Evolutionary conservation across 2,113 vertebrate genomes (phyloP).

Genomic region (Triplophysa tibetana): DNA sequence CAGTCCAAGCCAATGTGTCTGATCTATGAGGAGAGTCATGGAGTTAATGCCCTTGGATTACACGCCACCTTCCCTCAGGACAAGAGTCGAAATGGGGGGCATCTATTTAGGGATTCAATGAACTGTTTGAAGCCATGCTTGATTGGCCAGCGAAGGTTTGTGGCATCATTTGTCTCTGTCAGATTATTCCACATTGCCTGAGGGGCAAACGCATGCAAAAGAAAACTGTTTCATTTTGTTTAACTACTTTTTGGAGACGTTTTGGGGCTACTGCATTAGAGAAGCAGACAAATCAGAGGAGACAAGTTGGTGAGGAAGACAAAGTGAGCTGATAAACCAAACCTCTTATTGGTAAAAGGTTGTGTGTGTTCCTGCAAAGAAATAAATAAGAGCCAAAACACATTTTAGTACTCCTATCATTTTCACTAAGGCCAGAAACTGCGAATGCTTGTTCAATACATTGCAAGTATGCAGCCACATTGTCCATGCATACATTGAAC

Average conservation of each 20-base stretch:
- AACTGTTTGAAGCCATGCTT: slow-evolving; percentile 66
- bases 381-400: slow-evolving; percentile 7
- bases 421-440: not conserved
- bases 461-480: too few species aligned
- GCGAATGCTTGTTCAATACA: too few species aligned
- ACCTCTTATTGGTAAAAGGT: slow-evolving; percentile 23
- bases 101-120: slow-evolving; percentile 75
- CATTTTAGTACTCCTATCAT: not conserved
- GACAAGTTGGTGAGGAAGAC: slow-evolving; percentile 36
- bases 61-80: slow-evolving; percentile 54
- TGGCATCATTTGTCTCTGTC: slow-evolving; percentile 68
- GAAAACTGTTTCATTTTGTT: slow-evolving; percentile 31
- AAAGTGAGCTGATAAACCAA: slow-evolving; percentile 27
- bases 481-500: too few species aligned
- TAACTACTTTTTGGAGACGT: slow-evolving; percentile 20
- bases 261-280: slow-evolving; percentile 20
- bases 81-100: slow-evolving; percentile 64
- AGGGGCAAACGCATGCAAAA: slow-evolving; percentile 28
- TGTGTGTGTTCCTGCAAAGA: not conserved
- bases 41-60: slow-evolving; percentile 39
- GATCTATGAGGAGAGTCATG: slow-evolving; percentile 2
- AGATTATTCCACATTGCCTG: slow-evolving; percentile 51
- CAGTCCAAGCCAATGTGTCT: slow-evolving; percentile 7
- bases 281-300: slow-evolving; percentile 9
- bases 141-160: slow-evolving; percentile 67